Base-by-base conservation (phyloP, 92 coral and sea anemone genomes). In the Virgularia gustaviana region DNA sequence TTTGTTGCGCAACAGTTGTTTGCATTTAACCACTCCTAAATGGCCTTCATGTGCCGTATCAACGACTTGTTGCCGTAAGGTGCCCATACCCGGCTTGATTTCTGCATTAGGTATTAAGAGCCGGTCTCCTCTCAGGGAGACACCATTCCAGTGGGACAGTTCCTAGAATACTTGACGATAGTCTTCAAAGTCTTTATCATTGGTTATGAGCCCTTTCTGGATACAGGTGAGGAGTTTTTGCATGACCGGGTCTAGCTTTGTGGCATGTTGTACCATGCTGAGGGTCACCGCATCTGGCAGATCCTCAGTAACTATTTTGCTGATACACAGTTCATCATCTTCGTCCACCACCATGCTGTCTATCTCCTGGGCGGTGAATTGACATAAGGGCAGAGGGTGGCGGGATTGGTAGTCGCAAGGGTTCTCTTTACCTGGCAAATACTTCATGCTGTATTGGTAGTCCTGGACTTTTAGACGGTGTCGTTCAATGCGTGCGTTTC, bases 121-220 rank as follows among this genome's bases (percentile, higher is more conserved):
- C 19, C 41, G 13, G 19, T 72, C 68, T 19, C 68, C 78, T 30
- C 66, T 15, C 22, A 72, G 9, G 63, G 56, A 32, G 35, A 72
- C 66, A 8, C 33, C 41, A 23, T 57, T 49, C 51, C 42, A 18
- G 70, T 57, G 44, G 2, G 70, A 30, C 19, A 71, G 39, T 31
- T 73, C 57, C 16, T 73, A 30, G 42, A 73, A 38, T 9, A 56
- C 70, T 22, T 73, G 70, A 28, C 57, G 28, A 64, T 73, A 73
- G 18, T 57, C 78, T 23, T 12, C 47, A 9, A 41, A 25, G 78
- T 24, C 30, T 4, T 25, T 41, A 16, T 39, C 70, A 57, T 57
- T 7, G 7, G 70, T 12, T 6, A 73, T 73, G 67, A 9, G 27
- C 6, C 68, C 70, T 57, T 57, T 73, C 27, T 15, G 65, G 43